A percentile compares a stretch with the other conserved stretches of the same genome.
phyloP scores from a whole-genome alignment of 2,113 vertebrate species.

The Gopherus flavomarginatus region DNA sequence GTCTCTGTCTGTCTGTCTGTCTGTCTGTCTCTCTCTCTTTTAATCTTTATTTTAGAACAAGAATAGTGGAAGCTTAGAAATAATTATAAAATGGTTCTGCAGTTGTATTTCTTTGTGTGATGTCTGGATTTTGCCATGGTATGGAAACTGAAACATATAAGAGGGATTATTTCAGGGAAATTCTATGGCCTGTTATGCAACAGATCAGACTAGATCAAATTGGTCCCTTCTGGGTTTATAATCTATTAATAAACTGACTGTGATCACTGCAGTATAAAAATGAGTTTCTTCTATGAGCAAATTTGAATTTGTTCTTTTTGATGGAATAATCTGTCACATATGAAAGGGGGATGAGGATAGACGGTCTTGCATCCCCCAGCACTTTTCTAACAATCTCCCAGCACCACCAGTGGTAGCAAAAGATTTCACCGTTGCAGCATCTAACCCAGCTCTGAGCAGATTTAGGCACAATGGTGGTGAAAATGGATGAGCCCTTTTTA shows the following conservation, averaged over 20 bases:
- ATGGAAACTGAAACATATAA: neutral
- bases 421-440: neutral
- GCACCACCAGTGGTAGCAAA: no score
- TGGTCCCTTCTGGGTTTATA: neutral
- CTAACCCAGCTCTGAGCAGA: neutral
- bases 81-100: no score
- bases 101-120: neutral
- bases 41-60: neutral
- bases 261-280: neutral
- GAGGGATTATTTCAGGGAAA: neutral
- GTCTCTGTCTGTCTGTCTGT: no score
- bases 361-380: no score
- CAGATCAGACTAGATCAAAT: neutral
- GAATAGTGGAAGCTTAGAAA: neutral
- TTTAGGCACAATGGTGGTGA: no score
- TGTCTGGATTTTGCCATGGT: no score
- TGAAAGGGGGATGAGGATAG: fast-evolving
- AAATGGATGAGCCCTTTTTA: neutral
- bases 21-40: no score
- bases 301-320: neutral
- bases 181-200: neutral
- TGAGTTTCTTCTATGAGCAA: neutral
- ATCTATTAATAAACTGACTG: neutral
- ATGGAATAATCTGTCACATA: neutral
- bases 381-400: neutral